These are phyloP conservation scores for Leiothrix lutea DNA, from an alignment of 2,113 vertebrate genomes.

Conservation along the genomic window DNA sequence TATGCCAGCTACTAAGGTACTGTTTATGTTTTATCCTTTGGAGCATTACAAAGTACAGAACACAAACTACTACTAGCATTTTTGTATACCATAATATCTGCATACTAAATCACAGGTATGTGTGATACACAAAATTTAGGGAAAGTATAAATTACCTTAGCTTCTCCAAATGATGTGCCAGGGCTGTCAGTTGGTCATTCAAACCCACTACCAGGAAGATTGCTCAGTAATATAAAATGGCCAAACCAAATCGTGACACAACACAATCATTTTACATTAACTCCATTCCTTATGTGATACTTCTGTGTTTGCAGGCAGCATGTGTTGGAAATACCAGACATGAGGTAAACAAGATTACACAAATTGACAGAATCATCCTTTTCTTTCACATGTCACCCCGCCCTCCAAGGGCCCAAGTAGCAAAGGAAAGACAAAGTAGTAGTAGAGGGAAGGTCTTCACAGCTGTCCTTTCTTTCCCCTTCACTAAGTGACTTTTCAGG, in stretches of 20 bases:
- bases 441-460: neutral
- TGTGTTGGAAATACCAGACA: neutral
- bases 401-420: neutral
- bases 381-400: neutral
- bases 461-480: conserved; percentile 63
- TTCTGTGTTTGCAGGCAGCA: neutral
- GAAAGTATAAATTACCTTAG: neutral
- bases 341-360: neutral
- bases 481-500: conserved; percentile 71
- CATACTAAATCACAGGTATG: neutral
- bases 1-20: neutral
- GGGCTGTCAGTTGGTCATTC: rapidly evolving
- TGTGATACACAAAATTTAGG: neutral
- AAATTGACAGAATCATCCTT: neutral
- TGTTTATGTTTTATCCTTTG: neutral
- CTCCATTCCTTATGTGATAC: neutral
- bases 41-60: neutral
- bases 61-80: neutral
- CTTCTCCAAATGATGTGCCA: neutral
- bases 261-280: neutral
- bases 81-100: neutral
- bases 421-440: neutral
- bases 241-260: neutral
- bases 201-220: neutral
- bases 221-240: neutral